Percentiles rank a stretch among this genome's conserved stretches.
Evolutionary conservation across 2,113 vertebrate species (phyloP).

Genomic region (sheep (Ovis aries)): ARS-UI_Ramb_v3.0 NC_056073.1:32994501-32995000

Average conservation of each 20-base stretch:
- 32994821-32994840: background rate
- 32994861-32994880: background rate
- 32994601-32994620: background rate
- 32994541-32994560: background rate
- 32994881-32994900: background rate
- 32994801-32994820: background rate
- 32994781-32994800: background rate
- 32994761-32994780: background rate
- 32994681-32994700: background rate
- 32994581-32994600: background rate
- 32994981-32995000: background rate
- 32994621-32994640: background rate
- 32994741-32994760: background rate
- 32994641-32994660: background rate
- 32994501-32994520: background rate
- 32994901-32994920: background rate
- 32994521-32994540: background rate
- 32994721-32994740: background rate
- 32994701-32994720: background rate
- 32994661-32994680: background rate
- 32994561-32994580: background rate
- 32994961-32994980: background rate
- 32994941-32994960: background rate
- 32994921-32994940: background rate
- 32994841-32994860: background rate